Evolutionary conservation across 2,113 vertebrate species (phyloP).

Genomic region (Halichoeres trimaculatus): DNA sequence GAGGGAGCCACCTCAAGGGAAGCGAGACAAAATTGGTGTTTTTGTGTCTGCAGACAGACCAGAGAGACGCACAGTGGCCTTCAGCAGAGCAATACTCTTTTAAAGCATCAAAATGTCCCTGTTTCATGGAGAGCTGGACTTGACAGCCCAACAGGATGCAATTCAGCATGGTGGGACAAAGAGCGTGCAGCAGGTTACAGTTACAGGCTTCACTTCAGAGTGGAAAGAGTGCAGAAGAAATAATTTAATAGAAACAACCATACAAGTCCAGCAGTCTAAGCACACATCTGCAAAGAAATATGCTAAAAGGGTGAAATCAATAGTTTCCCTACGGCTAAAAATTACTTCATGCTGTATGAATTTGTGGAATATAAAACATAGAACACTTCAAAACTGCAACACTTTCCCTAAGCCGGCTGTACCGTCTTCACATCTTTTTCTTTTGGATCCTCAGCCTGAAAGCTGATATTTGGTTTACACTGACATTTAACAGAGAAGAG

Average conservation of each 20-base stretch:
- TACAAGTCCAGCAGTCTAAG: not conserved
- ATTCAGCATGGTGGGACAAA: slow-evolving; percentile 19
- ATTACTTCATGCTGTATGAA: too few species aligned
- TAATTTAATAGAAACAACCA: not conserved
- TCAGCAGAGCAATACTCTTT: slow-evolving; percentile 17
- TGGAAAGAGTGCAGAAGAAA: not conserved
- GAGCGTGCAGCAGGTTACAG: slow-evolving; percentile 9
- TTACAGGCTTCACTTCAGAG: not conserved
- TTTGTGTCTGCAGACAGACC: slow-evolving; percentile 31
- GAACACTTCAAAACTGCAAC: too few species aligned
- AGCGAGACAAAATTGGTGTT: slow-evolving; percentile 22
- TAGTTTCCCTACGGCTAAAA: too few species aligned
- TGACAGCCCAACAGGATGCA: slow-evolving; percentile 38
- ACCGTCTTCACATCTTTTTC: not conserved
- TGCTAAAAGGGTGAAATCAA: not conserved
- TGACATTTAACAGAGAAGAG: not conserved
- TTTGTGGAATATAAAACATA: too few species aligned
- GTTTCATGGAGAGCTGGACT: slow-evolving; percentile 7
- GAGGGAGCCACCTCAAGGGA: slow-evolving; percentile 41
- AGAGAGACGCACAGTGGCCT: slow-evolving; percentile 7
- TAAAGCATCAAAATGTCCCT: slow-evolving; percentile 36
- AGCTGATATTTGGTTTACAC: not conserved
- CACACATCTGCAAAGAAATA: not conserved
- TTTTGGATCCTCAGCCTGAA: not conserved
- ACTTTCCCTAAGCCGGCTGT: not conserved